These are phyloP conservation scores for Galeruca laticollis DNA, from an alignment of 2,888 invertebrate species.

Conservation along the genomic window DNA sequence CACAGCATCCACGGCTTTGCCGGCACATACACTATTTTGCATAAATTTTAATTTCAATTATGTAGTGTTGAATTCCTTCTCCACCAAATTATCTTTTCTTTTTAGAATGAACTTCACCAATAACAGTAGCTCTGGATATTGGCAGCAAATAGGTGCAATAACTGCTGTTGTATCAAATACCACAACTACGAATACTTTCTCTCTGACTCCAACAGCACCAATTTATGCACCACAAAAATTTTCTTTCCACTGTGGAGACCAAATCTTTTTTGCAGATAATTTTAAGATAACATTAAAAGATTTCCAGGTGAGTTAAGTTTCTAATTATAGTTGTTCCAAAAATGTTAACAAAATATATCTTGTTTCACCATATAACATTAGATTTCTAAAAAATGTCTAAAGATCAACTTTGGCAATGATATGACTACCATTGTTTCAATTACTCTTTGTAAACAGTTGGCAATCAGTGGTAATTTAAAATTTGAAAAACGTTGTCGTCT, in stretches of 20 bases:
- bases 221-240: conserved; percentile 66
- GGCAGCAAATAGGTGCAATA: conserved; percentile 36
- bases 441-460: too few species aligned
- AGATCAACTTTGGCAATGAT: too few species aligned
- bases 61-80: background rate
- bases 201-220: conserved; percentile 32
- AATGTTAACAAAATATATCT: background rate
- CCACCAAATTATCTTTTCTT: conserved; percentile 5
- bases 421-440: too few species aligned
- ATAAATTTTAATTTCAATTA: background rate
- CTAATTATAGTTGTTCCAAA: background rate
- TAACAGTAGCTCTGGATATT: conserved; percentile 46
- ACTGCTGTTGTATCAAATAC: conserved; percentile 22
- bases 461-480: too few species aligned
- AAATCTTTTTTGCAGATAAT: conserved; percentile 43
- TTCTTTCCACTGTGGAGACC: conserved; percentile 69
- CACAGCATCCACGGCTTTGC: too few species aligned
- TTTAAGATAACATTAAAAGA: conserved; percentile 45
- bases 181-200: background rate
- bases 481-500: too few species aligned
- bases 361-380: background rate
- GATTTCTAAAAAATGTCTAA: too few species aligned
- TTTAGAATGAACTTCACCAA: conserved; percentile 46
- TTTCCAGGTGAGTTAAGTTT: conserved; percentile 50
- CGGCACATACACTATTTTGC: too few species aligned